These are phyloP conservation scores for Lapara coniferarum DNA, from an alignment of 2,888 invertebrate genomes.

Conservation along the genomic window DNA sequence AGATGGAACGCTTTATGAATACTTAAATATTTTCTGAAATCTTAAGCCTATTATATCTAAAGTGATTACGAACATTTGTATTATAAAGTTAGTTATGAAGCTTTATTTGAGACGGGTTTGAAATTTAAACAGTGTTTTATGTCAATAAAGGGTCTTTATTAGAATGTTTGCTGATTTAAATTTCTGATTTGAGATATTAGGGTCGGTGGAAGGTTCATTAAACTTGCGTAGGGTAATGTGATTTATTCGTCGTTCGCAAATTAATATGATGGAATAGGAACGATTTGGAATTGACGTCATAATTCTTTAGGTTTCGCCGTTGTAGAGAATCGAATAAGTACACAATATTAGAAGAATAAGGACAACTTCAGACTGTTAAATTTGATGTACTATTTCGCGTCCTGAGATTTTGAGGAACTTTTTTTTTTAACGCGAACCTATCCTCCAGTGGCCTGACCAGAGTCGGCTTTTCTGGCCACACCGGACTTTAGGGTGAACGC, in stretches of 20 bases:
- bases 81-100: background rate
- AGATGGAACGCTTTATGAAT: slow-evolving; percentile 1
- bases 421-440: no score
- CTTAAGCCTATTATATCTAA: slow-evolving; percentile 7
- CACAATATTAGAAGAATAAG: no score
- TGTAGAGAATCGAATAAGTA: no score
- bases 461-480: no score
- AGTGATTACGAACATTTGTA: slow-evolving; percentile 9
- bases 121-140: background rate
- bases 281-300: background rate
- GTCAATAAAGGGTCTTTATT: slow-evolving; percentile 18
- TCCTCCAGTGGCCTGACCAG: no score
- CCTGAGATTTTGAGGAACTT: no score
- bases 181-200: slow-evolving; percentile 7
- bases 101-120: slow-evolving; percentile 3
- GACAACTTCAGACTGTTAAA: no score
- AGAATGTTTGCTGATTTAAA: slow-evolving; percentile 7
- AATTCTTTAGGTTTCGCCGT: background rate
- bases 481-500: no score
- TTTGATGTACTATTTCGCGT: no score
- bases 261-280: background rate
- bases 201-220: background rate
- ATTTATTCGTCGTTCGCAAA: background rate
- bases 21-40: background rate
- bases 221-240: background rate